A percentile compares a stretch with the other conserved stretches of the same genome.
These are phyloP conservation scores for Moxostoma hubbsi DNA, from an alignment of 2,797 vertebrate species.

Conservation along the genomic window DNA sequence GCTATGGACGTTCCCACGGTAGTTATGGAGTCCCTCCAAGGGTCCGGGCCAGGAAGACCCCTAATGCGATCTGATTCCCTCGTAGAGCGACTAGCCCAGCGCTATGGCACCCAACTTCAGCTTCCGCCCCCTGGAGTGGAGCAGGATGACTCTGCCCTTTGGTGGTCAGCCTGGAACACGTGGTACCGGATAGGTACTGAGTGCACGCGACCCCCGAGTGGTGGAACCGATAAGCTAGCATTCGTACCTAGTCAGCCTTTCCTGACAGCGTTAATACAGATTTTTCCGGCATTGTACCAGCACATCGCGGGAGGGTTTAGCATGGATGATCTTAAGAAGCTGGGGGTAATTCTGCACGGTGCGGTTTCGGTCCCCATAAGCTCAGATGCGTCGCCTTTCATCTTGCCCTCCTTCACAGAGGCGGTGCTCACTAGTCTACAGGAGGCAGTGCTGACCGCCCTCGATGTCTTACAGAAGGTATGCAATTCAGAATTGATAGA, in stretches of 20 bases:
- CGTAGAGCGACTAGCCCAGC: conserved; percentile 86
- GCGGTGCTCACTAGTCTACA: conserved; percentile 96
- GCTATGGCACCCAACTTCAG: conserved; percentile 81
- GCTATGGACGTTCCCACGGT: conserved; percentile 89
- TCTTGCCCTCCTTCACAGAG: conserved; percentile 97
- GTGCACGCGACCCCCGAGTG: conserved; percentile 89
- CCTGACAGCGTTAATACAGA: conserved; percentile 96
- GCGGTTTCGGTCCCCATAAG: conserved; percentile 98
- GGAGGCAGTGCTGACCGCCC: conserved; percentile 93
- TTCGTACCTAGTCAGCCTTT: conserved; percentile 99
- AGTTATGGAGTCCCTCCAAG: conserved; percentile 86
- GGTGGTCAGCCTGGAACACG: conserved; percentile 99
- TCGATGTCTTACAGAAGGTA: conserved; percentile 98
- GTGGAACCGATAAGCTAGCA: conserved; percentile 84
- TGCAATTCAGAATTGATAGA: conserved; percentile 18
- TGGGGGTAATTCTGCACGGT: conserved; percentile 93
- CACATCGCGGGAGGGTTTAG: conserved; percentile 96
- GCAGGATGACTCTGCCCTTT: conserved; percentile 91
- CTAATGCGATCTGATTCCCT: conserved; percentile 91
- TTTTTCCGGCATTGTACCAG: conserved; percentile 97
- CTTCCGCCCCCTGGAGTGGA: conserved; percentile 83
- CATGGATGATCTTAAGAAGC: conserved; percentile 94
- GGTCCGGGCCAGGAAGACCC: conserved; percentile 86
- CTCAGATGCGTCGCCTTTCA: conserved; percentile 97
- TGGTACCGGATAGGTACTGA: conserved; percentile 97